A percentile compares a stretch with the other conserved stretches of the same genome.
phyloP scores from a whole-genome alignment of 2,888 invertebrate species.

The Cantharis lateralis region DNA sequence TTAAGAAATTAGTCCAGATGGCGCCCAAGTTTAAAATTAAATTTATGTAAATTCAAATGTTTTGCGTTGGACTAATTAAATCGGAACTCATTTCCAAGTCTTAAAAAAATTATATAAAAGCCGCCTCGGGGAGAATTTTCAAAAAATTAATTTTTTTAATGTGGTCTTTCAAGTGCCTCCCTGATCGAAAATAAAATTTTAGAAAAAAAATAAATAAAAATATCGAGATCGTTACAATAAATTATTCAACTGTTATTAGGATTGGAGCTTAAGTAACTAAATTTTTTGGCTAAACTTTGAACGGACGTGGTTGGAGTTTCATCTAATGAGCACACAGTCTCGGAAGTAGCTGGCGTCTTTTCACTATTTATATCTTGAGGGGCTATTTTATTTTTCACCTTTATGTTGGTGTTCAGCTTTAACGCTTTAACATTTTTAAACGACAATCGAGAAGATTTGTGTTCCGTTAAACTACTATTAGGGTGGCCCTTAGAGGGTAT shows the following conservation, averaged over 20 bases:
- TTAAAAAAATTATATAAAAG: neutral
- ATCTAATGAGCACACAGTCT: slow-evolving; percentile 35
- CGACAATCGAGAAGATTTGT: slow-evolving; percentile 34
- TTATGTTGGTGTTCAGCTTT: slow-evolving; percentile 39
- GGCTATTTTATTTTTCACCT: slow-evolving; percentile 19
- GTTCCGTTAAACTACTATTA: slow-evolving; percentile 39
- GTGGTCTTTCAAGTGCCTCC: neutral
- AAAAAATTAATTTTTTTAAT: too few species aligned
- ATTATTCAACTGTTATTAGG: neutral
- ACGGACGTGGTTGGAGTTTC: slow-evolving; percentile 37
- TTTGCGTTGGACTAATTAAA: too few species aligned
- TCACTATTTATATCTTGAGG: neutral
- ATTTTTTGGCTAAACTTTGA: slow-evolving; percentile 41
- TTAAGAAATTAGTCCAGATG: neutral
- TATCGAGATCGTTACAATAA: neutral
- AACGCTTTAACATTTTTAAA: slow-evolving; percentile 47
- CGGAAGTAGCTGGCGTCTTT: slow-evolving; percentile 39
- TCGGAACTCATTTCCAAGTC: neutral
- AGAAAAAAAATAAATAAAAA: neutral
- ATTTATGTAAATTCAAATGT: neutral
- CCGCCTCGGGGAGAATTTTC: too few species aligned
- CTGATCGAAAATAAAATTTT: neutral
- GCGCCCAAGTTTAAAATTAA: neutral
- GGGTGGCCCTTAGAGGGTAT: neutral
- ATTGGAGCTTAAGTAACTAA: slow-evolving; percentile 27